Base-by-base conservation (phyloP, 2,888 invertebrate species). In the Lasioglossum pauxillum region DNA sequence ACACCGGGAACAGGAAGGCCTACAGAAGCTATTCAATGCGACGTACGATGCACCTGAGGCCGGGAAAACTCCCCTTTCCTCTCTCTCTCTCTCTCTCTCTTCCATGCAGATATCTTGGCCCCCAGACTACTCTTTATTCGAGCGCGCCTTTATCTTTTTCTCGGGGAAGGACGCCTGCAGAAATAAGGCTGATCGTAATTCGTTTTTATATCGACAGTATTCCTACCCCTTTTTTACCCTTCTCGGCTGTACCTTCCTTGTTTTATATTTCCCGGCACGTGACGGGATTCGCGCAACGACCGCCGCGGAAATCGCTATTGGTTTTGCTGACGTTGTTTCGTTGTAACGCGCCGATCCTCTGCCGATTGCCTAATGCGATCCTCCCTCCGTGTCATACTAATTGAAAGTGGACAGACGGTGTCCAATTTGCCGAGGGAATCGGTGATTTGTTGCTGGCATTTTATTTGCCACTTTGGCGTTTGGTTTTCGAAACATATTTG, bases 41-140 rank as follows among this genome's bases (percentile, higher is more conserved):
- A 88, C 80, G 69, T 85, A 89, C 80, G 84, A 89, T 80, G 81
- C 89, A 89, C 89, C 84, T 86, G 89, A 89, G 85, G 41, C 85
- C 78, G 31, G 38, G 69, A 57, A 12, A 10, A 64, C 31, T 10
- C 19, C 49, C 19, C 49, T 7, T 5, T 5, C 4, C 46, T 12
- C 46, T 5, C 16, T 16, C 46, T 1, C n/a, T n/a, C n/a, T 5
- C 16, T 5, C 5, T 49, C 49, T 23, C 64, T 75, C 80, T 71
- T 69, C 75, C 81, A 86, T 86, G 84, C 67, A 86, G 80, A 86
- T 84, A 78, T 31, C 27, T 23, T 23, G 53, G 46, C 57, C 67
- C 57, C 49, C 77, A 23, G 67, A 82, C 73, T 60, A 57, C 27
- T 74, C 75, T 75, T 75, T 83, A 72, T 85, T 84, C 64, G 44